phyloP scores from a whole-genome alignment of 2,797 vertebrate genomes.

The Myripristis murdjan region DNA sequence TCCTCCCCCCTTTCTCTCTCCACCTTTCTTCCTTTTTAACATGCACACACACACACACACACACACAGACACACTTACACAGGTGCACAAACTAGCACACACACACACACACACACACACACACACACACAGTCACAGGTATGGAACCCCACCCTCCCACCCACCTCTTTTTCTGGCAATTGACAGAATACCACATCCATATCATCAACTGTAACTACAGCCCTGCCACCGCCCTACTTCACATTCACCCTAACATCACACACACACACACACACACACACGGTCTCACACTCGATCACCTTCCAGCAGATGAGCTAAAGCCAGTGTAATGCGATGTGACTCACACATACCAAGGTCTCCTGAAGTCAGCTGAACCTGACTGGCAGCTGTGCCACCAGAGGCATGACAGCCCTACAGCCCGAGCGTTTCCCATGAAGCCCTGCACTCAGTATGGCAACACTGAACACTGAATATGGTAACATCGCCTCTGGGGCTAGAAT shows the following conservation, averaged over 20 bases:
- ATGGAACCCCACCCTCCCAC: neutral
- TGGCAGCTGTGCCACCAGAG: constrained; percentile 1
- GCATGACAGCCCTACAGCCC: neutral
- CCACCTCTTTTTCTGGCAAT: too few relatives aligned
- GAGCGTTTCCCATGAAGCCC: neutral
- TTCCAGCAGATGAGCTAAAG: constrained; percentile 15
- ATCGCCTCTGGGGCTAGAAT: neutral
- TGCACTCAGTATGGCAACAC: neutral
- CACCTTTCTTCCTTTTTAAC: constrained; percentile 9
- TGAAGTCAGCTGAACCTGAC: constrained; percentile 14
- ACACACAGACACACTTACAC: neutral
- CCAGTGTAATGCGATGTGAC: constrained; percentile 37
- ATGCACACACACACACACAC: neutral
- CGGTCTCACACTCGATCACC: constrained; percentile 3
- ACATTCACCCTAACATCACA: too few relatives aligned
- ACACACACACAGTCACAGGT: constrained; percentile 3
- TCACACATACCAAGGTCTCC: constrained; percentile 30
- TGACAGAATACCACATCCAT: too few relatives aligned
- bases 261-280: too few relatives aligned
- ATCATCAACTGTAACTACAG: too few relatives aligned
- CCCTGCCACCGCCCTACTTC: too few relatives aligned
- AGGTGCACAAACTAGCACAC: too few relatives aligned
- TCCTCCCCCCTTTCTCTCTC: neutral
- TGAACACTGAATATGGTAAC: neutral
- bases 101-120: constrained; percentile 27